Evolutionary conservation across 2,888 invertebrate genomes (phyloP), one percentile per base, ranked within the genome.

Genomic region (Drosophila affinis): DNA sequence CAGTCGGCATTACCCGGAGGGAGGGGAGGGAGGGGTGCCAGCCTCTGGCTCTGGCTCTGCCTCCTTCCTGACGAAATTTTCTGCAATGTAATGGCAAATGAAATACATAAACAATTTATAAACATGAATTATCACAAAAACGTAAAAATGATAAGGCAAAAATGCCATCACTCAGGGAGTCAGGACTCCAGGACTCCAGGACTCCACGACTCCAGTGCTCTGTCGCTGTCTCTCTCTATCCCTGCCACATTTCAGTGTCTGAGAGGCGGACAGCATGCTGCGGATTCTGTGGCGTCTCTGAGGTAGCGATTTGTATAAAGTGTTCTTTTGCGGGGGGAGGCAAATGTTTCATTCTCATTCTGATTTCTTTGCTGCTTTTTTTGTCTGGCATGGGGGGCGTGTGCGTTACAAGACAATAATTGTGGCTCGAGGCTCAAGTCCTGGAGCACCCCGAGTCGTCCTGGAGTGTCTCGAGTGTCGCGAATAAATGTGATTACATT

Each of bases 401-500:
- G 61, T 72, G 81, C 80, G 56, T 77, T 80, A 87, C 82, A 84
- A 70, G 76, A 77, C 86, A 88, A 88, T 83, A 79, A 81, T 82
- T 83, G 86, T 75, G 76, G 62, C 63, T 75, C 32, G 49, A 24
- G 55, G 63, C 56, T 62, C 51, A 18, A 21, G 54, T 54, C 27
- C 46, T 45, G 56, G 21, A 18, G 61, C 44, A 18, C 21, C 18
- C 53, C 48, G 44, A 55, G 63, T 46, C 10, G 45, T 10, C 54
- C 61, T 62, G 52, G 64, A 54, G 59, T 32, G 74, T 72, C 74
- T 78, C 72, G 67, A 86, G 82, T 83, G 82, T 72, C 75, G 77
- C 88, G 86, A 79, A 83, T 85, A 83, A 83, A 88, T 83, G 88
- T 88, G 88, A 83, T 83, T 86, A 83, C 75, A 82, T 76, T 67